These are phyloP conservation scores for Lycia hirtaria DNA, from an alignment of 2,888 invertebrate species.

Conservation along the genomic window DNA sequence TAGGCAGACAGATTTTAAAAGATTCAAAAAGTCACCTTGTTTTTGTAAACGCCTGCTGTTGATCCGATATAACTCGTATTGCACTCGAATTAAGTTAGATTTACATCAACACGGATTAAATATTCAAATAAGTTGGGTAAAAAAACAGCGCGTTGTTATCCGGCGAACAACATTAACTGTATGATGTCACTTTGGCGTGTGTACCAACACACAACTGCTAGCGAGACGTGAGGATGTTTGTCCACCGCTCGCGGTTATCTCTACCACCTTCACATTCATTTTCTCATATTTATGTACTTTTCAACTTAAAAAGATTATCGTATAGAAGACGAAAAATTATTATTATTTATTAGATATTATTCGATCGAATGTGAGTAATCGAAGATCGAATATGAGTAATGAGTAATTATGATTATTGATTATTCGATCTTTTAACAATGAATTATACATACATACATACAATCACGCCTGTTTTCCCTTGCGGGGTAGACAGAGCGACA, in stretches of 20 bases:
- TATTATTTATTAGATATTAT: too few species aligned
- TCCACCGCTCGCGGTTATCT: slow-evolving; percentile 65
- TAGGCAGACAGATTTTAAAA: neutral
- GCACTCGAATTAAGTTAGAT: slow-evolving; percentile 41
- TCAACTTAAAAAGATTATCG: slow-evolving; percentile 1
- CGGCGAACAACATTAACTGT: slow-evolving; percentile 34
- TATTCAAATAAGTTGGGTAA: slow-evolving; percentile 17
- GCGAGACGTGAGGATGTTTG: slow-evolving; percentile 61
- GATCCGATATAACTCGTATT: slow-evolving; percentile 13
- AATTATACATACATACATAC: too few species aligned
- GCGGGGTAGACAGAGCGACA: too few species aligned
- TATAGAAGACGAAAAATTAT: too few species aligned
- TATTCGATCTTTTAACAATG: too few species aligned
- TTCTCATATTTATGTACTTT: slow-evolving; percentile 12
- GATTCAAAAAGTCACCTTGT: slow-evolving; percentile 14
- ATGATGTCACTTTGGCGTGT: slow-evolving; percentile 73
- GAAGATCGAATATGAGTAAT: too few species aligned
- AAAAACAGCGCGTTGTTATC: slow-evolving; percentile 21
- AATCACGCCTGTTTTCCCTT: too few species aligned
- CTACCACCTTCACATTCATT: slow-evolving; percentile 34
- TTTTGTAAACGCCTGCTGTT: slow-evolving; percentile 4
- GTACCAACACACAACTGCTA: slow-evolving; percentile 61
- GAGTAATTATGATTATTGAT: too few species aligned
- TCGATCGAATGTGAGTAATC: too few species aligned
- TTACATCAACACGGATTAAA: slow-evolving; percentile 18